These are phyloP conservation scores for Phalacrocorax carbo DNA, from an alignment of 2,113 vertebrate species.

Conservation along the genomic window DNA sequence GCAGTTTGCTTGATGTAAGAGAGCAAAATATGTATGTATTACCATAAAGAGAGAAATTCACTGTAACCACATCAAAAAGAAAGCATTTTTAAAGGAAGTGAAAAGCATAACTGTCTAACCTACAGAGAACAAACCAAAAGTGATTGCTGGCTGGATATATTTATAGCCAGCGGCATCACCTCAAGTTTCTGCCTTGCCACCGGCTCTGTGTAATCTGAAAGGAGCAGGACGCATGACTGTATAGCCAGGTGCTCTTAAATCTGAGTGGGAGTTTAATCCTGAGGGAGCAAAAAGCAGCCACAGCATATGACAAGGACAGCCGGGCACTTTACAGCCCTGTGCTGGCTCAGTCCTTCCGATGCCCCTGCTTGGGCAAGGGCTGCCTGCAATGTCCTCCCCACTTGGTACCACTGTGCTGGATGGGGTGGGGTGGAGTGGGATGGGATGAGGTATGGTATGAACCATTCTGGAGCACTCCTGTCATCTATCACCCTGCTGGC, in stretches of 20 bases:
- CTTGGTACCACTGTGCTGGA: not conserved
- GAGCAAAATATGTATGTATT: not conserved
- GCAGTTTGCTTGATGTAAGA: not conserved
- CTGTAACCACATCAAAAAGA: not conserved
- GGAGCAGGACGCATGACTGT: not conserved
- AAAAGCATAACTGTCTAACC: not conserved
- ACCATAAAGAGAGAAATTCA: not conserved
- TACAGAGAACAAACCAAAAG: not conserved
- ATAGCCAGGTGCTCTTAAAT: not conserved
- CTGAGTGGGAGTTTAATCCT: not conserved
- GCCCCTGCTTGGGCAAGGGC: not conserved
- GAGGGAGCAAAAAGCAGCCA: not conserved
- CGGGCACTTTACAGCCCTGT: not conserved
- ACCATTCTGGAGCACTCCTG: not conserved
- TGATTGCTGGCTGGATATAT: not conserved
- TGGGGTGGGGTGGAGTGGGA: not conserved
- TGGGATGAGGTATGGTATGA: rapidly evolving
- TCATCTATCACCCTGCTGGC: rapidly evolving
- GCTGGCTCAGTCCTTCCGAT: not conserved
- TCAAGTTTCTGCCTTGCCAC: not conserved
- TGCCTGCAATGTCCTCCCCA: not conserved
- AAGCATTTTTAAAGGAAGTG: not conserved
- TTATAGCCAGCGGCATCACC: not conserved
- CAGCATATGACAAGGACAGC: not conserved
- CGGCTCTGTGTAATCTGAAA: not conserved